Evolutionary conservation across 2,888 invertebrate species (phyloP), one percentile per base, ranked within the genome.

Genomic region (Agonopterix subpropinquella): DNA sequence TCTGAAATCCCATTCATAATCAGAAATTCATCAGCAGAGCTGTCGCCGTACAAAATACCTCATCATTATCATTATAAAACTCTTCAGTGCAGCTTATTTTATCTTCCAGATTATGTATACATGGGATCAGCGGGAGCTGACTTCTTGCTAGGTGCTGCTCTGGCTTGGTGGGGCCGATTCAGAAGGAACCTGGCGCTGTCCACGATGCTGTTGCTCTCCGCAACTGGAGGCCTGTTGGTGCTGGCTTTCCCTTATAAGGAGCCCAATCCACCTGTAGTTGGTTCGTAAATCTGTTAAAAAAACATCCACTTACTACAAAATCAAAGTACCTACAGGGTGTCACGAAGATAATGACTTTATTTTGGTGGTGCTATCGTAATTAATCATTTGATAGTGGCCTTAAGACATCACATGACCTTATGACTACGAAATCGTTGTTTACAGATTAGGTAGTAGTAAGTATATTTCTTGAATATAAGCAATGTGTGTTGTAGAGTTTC

Each of bases 141-240:
- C 56, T 80, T 79, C 41, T 28, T 67, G 0, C 50, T 80, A 0
- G 83, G 78, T 0, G 58, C 75, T 0, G 11, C 66, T 1, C 53
- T 84, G 8, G 78, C 77, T 5, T 87, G 84, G 83, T 71, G 57
- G 52, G 84, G 85, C 0, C 59, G 70, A 9, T 53, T 60, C 2
- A 54, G 62, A 35, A 57, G 81, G 8, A 73, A 80, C 45, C 60
- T 76, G 11, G 65, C 76, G 0, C 62, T 87, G 39, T 60, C 84
- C 0, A 64, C 55, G 0, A 80, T 82, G 73, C 65, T 85, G 1
- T 67, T 61, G 0, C 58, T 55, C 1, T 69, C 80, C 0, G 74
- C 82, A 0, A 56, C 61, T 0, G 54, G 69, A 0, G 77, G 80
- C 0, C 59, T 80, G 2, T 53, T 85, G 0, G 73, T 87, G 0